These are phyloP conservation scores for Oncorhynchus mykiss DNA, from an alignment of 2,113 vertebrate species.

Conservation along the genomic window DNA sequence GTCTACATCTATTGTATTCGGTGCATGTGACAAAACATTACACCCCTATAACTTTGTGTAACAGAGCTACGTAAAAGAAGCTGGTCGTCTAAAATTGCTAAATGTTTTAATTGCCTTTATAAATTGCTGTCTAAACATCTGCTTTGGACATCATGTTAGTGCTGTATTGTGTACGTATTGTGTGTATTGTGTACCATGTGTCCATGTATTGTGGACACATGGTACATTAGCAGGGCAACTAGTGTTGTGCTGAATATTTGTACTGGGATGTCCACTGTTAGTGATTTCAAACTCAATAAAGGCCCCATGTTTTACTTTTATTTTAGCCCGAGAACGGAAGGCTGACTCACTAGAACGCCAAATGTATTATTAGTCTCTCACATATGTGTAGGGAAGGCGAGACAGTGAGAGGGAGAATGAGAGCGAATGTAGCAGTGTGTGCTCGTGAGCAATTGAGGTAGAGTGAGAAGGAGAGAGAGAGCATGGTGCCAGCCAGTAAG, in stretches of 20 bases:
- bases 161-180: too few species aligned
- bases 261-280: conserved; percentile 66
- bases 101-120: background rate
- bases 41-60: too few species aligned
- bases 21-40: too few species aligned
- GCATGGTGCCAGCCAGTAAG: background rate
- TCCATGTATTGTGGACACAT: conserved; percentile 40
- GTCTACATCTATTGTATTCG: too few species aligned
- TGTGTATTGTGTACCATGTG: too few species aligned
- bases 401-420: background rate
- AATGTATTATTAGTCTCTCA: conserved; percentile 62
- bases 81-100: too few species aligned
- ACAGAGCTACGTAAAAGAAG: too few species aligned
- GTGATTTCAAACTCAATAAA: conserved; percentile 68
- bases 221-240: conserved; percentile 45
- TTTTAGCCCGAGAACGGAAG: conserved; percentile 62
- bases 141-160: background rate
- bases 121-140: background rate
- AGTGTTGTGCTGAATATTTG: conserved; percentile 38
- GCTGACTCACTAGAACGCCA: conserved; percentile 61
- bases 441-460: background rate
- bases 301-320: conserved; percentile 60
- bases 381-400: conserved; percentile 35
- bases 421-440: conserved; percentile 15
- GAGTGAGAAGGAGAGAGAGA: background rate